These are phyloP conservation scores for Schizothorax lantsangensis DNA, from an alignment of 2,797 vertebrate genomes.

Conservation along the genomic window DNA sequence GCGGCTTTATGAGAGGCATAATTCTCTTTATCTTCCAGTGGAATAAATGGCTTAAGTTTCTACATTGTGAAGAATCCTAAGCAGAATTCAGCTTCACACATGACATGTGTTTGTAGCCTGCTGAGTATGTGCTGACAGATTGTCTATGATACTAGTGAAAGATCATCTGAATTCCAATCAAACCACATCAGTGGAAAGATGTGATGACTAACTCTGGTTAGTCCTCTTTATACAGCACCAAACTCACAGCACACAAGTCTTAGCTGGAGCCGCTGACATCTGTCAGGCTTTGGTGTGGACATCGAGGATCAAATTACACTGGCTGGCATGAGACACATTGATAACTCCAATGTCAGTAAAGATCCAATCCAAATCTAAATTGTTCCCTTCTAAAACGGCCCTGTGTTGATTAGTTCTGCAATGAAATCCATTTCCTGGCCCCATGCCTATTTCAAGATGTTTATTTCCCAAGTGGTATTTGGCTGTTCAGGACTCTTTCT, in stretches of 20 bases:
- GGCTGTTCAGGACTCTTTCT: slow-evolving; percentile 71
- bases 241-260: slow-evolving; percentile 61
- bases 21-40: slow-evolving; percentile 17
- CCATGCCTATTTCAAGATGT: slow-evolving; percentile 79
- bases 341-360: slow-evolving; percentile 80
- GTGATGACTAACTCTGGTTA: slow-evolving; percentile 18
- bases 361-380: slow-evolving; percentile 85
- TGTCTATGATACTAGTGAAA: slow-evolving; percentile 17
- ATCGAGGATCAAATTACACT: slow-evolving; percentile 82
- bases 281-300: slow-evolving; percentile 76
- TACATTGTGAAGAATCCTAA: background rate
- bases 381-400: slow-evolving; percentile 77
- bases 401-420: slow-evolving; percentile 84
- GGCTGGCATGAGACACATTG: slow-evolving; percentile 78
- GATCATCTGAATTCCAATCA: slow-evolving; percentile 39
- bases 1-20: background rate
- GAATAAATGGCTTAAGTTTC: slow-evolving; percentile 19
- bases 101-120: slow-evolving; percentile 10
- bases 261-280: slow-evolving; percentile 73
- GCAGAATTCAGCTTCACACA: slow-evolving; percentile 8
- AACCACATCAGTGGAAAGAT: slow-evolving; percentile 29
- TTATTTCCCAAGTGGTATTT: slow-evolving; percentile 84
- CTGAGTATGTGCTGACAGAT: slow-evolving; percentile 31
- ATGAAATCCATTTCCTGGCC: slow-evolving; percentile 84
- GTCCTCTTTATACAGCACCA: slow-evolving; percentile 34